These are phyloP conservation scores for Hirundichthys speculiger DNA, from an alignment of 2,113 vertebrate species.

Conservation along the genomic window DNA sequence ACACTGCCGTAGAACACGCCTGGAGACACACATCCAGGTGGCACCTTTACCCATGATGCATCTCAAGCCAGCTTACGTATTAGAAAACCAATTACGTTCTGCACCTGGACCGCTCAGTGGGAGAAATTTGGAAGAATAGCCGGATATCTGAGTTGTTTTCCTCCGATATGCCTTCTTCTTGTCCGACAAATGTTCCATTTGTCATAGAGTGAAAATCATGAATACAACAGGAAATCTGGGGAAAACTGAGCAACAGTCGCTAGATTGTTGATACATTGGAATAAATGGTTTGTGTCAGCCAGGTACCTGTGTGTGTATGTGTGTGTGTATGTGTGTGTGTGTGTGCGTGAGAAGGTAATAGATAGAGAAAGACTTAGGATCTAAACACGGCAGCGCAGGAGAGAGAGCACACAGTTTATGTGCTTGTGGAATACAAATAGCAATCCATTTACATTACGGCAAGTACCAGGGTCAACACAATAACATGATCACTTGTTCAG, in stretches of 20 bases:
- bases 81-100: conserved; percentile 73
- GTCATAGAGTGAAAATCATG: conserved; percentile 25
- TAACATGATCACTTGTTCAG: conserved; percentile 2
- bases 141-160: conserved; percentile 49
- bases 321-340: too few species aligned
- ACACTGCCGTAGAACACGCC: conserved; percentile 34
- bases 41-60: conserved; percentile 33
- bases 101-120: conserved; percentile 66
- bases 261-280: conserved; percentile 43
- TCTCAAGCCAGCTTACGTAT: conserved; percentile 53
- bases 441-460: conserved; percentile 11
- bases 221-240: conserved; percentile 26
- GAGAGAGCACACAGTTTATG: conserved; percentile 27
- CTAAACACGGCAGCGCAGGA: conserved; percentile 27
- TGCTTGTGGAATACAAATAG: neutral
- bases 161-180: conserved; percentile 46
- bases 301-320: conserved; percentile 8
- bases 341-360: conserved; percentile 6
- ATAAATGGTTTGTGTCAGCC: conserved; percentile 52
- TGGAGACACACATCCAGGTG: conserved; percentile 53
- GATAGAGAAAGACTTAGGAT: conserved; percentile 7
- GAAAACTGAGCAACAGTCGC: conserved; percentile 34
- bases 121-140: conserved; percentile 18
- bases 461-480: conserved; percentile 31
- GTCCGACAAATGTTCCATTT: conserved; percentile 51